Evolutionary conservation across 1,140 invertebrate species (phyloP), one percentile per base, ranked within the genome.

Genomic region (Drosophila tropicalis): DNA sequence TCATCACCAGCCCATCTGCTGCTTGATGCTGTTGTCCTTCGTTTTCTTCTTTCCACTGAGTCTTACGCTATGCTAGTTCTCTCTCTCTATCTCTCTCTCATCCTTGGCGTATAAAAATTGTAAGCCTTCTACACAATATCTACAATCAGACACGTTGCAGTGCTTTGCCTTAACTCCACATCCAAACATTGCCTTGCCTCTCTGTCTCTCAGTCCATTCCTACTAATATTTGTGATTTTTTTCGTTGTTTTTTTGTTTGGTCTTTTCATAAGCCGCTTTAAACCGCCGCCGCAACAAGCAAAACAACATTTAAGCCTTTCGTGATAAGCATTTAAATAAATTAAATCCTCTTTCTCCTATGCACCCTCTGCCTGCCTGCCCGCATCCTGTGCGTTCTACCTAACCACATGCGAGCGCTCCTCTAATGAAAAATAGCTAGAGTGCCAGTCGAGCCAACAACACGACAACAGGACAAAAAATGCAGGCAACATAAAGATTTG

Each of bases 311-410:
- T 87, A 87, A 87, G 84, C 84, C 84, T 90, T 86, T 87, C 84
- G 84, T 84, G 84, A 87, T 87, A 87, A 87, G 84, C 84, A 87
- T 87, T 87, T 87, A 87, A 87, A 87, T 87, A 87, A 87, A 87
- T 87, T 87, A 87, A 87, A 87, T 70, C 72, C 72, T 69, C 77
- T 57, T 66, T 60, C 12, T 5, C 55, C 54, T 36, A 29, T 29
- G 9, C 34, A 36, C 29, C 61, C 65, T 51, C 55, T 29, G 9
- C 22, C 9, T 9, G 51, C 5, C 36, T 5, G 44, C 15, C 36
- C 36, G 36, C 36, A 39, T 39, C 12, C 36, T 39, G 12, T 39
- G 36, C 36, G 36, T 39, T 6, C 17, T 36, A 9, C 25, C 71
- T 71, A 89, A 87, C 84, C 81, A 65, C 79, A 83, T 75, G 68